Percentiles rank a stretch among this genome's conserved stretches.
These are phyloP conservation scores for Hystrix brachyura DNA, from an alignment of 2,113 vertebrate genomes.

Conservation along the genomic window DNA sequence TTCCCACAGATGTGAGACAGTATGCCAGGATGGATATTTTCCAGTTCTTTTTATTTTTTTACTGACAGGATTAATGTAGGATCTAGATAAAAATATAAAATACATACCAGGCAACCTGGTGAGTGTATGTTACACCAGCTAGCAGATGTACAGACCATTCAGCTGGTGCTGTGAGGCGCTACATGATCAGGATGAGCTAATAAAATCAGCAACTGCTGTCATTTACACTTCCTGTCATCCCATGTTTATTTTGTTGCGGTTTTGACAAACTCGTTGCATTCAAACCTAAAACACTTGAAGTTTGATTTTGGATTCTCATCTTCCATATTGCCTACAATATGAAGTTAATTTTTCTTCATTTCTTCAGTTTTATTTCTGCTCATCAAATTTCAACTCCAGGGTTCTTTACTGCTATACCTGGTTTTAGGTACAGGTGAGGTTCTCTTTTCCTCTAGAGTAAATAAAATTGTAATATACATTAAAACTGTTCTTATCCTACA, in stretches of 20 bases:
- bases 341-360: constrained; percentile 20
- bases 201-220: not conserved
- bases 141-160: not conserved
- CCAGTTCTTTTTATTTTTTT: constrained; percentile 9
- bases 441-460: not conserved
- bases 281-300: not conserved
- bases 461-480: not conserved
- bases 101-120: not conserved
- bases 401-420: not conserved
- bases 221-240: not conserved
- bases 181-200: constrained; percentile 4
- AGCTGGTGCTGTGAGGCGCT: not conserved
- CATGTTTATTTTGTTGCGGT: constrained; percentile 22
- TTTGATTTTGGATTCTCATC: constrained; percentile 11
- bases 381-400: constrained; percentile 22
- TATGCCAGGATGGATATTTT: not conserved
- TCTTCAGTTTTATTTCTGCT: not conserved
- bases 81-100: constrained; percentile 43
- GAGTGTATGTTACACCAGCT: not conserved
- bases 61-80: not conserved
- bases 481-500: not conserved
- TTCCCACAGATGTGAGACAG: not conserved
- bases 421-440: not conserved
- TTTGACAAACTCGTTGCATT: constrained; percentile 29
- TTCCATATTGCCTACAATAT: not conserved